Conservation (phyloP, 2,113 vertebrate species). For the Rhombomys opimus region DNA sequence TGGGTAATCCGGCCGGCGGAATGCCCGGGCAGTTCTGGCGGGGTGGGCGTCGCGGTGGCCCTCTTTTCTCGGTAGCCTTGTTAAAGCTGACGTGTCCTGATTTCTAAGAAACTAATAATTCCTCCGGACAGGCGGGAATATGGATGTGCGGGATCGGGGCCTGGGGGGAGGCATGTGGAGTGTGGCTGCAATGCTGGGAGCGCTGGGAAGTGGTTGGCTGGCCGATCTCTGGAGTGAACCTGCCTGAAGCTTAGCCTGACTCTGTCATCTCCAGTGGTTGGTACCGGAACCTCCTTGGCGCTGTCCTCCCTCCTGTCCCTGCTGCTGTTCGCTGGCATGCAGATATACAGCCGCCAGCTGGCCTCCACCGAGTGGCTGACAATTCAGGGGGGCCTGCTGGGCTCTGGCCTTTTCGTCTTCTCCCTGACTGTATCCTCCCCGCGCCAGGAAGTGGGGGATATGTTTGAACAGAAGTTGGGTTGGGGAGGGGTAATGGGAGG, state of each 20-base stretch:
- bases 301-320: constrained; percentile 95
- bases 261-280: constrained; percentile 87
- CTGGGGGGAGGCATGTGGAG: neutral
- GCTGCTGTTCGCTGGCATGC: constrained; percentile 97
- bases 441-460: neutral
- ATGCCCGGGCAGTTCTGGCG: neutral
- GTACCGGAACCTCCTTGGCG: constrained; percentile 94
- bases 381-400: constrained; percentile 96
- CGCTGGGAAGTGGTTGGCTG: neutral
- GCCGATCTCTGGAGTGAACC: neutral
- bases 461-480: neutral
- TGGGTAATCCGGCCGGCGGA: constrained; percentile 79
- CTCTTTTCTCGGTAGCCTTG: neutral
- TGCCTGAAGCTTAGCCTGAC: neutral
- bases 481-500: neutral
- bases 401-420: constrained; percentile 95
- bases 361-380: constrained; percentile 97
- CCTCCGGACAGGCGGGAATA: neutral
- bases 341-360: constrained; percentile 97
- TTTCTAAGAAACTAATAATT: neutral
- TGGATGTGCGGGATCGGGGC: neutral
- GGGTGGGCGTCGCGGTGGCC: neutral
- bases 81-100: constrained; percentile 71
- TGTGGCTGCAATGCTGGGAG: neutral
- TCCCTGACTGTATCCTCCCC: constrained; percentile 97